Base-by-base conservation (phyloP, 2,888 invertebrate genomes). In the Shargacucullia verbasci region DNA sequence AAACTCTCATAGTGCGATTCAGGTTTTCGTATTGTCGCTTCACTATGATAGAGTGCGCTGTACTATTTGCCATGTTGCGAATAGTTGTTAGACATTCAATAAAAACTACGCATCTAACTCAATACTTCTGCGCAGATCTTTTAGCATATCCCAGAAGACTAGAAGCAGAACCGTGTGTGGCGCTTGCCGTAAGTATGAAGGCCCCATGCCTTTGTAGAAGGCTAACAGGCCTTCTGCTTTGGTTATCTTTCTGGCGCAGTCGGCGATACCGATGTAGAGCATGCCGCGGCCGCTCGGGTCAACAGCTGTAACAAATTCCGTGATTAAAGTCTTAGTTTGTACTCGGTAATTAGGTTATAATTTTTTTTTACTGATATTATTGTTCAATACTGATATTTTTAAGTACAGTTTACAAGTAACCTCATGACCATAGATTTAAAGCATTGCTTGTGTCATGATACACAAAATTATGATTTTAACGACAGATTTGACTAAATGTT, bases 181-280 rank as follows among this genome's bases (percentile, higher is more conserved):
- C 0, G 98, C 99, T 75, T 98, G 95, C 57, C 99, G 94, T n/a
- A 99, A 90, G 90, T 98, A 98, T 39, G 97, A 97, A 0, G 99
- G 98, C 44, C 97, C 97, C 78, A 98, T 96, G 25, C 98, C 99
- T 91, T 99, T 99, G 88, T 98, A 98, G 83, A 99, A 96, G 0
- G 98, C 99, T 37, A 95, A 89, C 0, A 97, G 68, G 0, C 98
- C 98, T 91, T 98, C 98, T 0, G 95, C 94, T 65, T 91, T 94
- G 20, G 95, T 95, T 44, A 98, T 97, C 88, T 98, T 98, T 0
- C 92, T 81, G 3, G 96, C 95, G 78, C 98, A 98, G 85, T 98
- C 98, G 0, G 94, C 70, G 48, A 97, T 95, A 0, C 97, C 97
- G 0, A 88, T 93, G 85, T 98, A 98, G 6, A 96, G 89, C 0